A percentile compares a stretch with the other conserved stretches of the same genome.
Evolutionary conservation across 2,797 vertebrate genomes (phyloP).

Genomic region (Euthynnus affinis): DNA sequence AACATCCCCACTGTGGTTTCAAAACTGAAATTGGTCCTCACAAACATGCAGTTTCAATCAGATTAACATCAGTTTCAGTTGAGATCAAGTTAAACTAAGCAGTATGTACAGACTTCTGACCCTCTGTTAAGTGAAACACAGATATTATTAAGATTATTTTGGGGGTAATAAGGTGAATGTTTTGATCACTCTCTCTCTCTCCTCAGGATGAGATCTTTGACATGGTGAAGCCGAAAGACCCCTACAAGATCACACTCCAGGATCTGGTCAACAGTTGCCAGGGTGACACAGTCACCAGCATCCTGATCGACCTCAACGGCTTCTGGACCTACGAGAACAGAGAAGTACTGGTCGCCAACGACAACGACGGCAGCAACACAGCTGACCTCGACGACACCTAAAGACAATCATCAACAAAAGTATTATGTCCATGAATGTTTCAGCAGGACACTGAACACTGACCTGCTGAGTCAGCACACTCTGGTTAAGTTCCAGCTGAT

Average conservation of each 20-base stretch:
- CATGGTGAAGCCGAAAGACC: conserved; percentile 99
- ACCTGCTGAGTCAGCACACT: neutral
- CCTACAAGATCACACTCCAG: conserved; percentile 95
- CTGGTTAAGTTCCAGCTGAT: neutral
- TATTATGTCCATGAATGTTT: neutral
- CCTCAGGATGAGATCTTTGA: conserved; percentile 98
- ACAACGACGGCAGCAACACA: conserved; percentile 84
- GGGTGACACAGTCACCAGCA: conserved; percentile 97
- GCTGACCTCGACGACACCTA: conserved; percentile 91
- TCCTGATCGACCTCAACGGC: conserved; percentile 98
- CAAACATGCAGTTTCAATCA: neutral
- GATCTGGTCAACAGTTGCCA: conserved; percentile 98
- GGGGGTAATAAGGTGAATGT: neutral
- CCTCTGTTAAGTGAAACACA: neutral
- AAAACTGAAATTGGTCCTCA: no score
- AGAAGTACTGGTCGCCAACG: conserved; percentile 95
- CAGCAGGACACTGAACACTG: neutral
- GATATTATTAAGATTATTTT: neutral
- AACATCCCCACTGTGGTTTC: no score
- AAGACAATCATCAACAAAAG: conserved; percentile 47
- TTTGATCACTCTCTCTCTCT: conserved; percentile 10
- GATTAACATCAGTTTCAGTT: neutral
- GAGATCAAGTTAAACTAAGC: neutral
- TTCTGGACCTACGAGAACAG: conserved; percentile 99
- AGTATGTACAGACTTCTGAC: no score